Evolutionary conservation across 2,113 vertebrate genomes (phyloP), one percentile per base, ranked within the genome.

Genomic region (Cisticola juncidis): DNA sequence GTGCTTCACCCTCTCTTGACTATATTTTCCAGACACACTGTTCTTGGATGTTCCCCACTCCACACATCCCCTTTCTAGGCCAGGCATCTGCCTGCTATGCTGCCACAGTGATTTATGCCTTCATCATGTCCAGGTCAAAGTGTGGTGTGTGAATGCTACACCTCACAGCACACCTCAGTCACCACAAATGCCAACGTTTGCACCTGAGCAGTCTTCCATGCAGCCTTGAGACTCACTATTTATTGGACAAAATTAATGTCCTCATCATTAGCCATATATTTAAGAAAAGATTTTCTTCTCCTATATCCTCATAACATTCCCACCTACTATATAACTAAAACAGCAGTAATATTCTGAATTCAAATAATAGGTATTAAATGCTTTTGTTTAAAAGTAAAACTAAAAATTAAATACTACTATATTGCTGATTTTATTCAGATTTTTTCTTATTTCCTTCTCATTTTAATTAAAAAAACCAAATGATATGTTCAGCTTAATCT

Each of bases 21-120:
- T 72, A 2, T 7, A 54, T 72, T 60, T 85, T 26, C 24, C 36
- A 26, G 26, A 61, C 26, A 10, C 1, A 1, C 7, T 88, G 6
- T 26, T 69, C 71, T 42, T 56, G 15, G 5, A 5, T 44, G 19
- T 29, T 88, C 9, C 14, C 12, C 57, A 8, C 4, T 4, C 5
- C 40, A 69, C 16, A 64, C 10, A 50, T 4, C 28, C 16, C 21
- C 73, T 47, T 77, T 33, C 56, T 38, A 73, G 58, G 16, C 68
- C 91, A 94, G 80, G 28, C 81, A 81, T 45, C 53, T 69, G 33
- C 48, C 24, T 19, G 26, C 65, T 56, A 4, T 40, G 48, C 77
- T 88, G 86, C 19, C 82, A 58, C 9, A 74, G 47, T 94, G 83
- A 95, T 95, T 96, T 74, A 94, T 92, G 40, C 20, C 83, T 91